Conservation (phyloP, 2,797 vertebrate species). For the Falco biarmicus region DNA sequence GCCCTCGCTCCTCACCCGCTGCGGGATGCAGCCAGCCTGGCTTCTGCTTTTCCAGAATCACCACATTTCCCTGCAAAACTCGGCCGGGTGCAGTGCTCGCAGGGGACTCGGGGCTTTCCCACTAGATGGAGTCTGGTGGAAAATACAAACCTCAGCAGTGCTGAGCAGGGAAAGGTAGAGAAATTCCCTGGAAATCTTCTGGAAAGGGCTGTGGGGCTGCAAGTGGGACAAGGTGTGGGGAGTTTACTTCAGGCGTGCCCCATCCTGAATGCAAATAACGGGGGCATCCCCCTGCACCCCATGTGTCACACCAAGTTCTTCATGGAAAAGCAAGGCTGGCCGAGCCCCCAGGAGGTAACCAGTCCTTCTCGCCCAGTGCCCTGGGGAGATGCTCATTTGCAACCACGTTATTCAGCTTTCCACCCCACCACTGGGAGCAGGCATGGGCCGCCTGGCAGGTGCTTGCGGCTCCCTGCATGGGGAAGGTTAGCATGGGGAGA, state of each 20-base stretch:
- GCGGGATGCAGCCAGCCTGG: fast-evolving
- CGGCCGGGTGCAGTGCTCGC: fast-evolving
- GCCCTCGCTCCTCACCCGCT: neutral
- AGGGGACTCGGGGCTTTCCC: neutral
- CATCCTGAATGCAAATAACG: fast-evolving
- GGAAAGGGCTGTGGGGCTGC: neutral
- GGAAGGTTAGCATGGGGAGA: neutral
- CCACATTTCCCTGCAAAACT: neutral
- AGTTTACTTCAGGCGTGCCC: neutral
- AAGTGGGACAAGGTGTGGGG: fast-evolving
- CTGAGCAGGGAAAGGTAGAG: neutral
- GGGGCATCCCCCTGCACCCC: neutral
- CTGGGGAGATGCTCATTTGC: neutral
- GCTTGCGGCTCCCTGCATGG: neutral
- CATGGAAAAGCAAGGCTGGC: neutral
- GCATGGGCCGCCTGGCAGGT: neutral
- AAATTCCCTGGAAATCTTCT: neutral
- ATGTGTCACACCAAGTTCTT: fast-evolving
- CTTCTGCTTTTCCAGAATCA: neutral
- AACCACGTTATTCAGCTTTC: neutral
- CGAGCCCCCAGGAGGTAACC: neutral
- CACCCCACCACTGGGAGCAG: neutral
- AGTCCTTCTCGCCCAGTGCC: fast-evolving
- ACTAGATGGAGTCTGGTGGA: neutral
- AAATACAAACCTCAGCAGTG: neutral